A percentile compares a stretch with the other conserved stretches of the same genome.
Conservation (phyloP, 2,888 invertebrate species). For the Eurois occulta region DNA sequence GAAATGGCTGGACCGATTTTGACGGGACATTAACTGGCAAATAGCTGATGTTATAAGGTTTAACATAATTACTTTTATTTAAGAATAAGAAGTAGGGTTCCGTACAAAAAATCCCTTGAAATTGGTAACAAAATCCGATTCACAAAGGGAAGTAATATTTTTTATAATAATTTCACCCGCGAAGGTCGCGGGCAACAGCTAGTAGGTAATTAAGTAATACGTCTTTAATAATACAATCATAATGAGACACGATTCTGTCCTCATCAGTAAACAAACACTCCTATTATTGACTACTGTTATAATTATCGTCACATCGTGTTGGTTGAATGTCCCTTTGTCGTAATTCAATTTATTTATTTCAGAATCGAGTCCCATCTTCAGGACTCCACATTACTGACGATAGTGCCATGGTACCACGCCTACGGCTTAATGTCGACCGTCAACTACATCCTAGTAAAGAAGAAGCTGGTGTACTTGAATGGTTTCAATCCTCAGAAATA, state of each 20-base stretch:
- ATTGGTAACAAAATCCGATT: too few relatives aligned
- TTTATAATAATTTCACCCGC: too few relatives aligned
- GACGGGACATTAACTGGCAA: too few relatives aligned
- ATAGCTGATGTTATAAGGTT: too few relatives aligned
- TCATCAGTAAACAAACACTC: not conserved
- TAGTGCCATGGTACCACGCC: constrained; percentile 95
- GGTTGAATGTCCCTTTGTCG: not conserved
- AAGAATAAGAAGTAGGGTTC: too few relatives aligned
- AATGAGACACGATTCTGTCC: not conserved
- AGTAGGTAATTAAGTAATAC: not conserved
- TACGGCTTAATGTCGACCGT: constrained; percentile 93
- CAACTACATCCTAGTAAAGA: constrained; percentile 87
- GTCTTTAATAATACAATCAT: not conserved
- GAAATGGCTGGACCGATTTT: too few relatives aligned
- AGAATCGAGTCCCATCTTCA: constrained; percentile 18
- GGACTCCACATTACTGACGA: constrained; percentile 83
- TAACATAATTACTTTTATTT: too few relatives aligned
- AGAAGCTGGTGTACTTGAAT: constrained; percentile 87
- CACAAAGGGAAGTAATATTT: too few relatives aligned
- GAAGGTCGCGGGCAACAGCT: too few relatives aligned
- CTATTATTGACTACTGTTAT: too few relatives aligned
- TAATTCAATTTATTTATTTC: constrained; percentile 19
- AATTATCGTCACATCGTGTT: not conserved
- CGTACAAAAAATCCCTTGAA: too few relatives aligned
- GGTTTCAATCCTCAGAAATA: constrained; percentile 93